These are phyloP conservation scores for Lepilemur septentrionalis DNA, from an alignment of 2,797 vertebrate species.

Conservation along the genomic window DNA sequence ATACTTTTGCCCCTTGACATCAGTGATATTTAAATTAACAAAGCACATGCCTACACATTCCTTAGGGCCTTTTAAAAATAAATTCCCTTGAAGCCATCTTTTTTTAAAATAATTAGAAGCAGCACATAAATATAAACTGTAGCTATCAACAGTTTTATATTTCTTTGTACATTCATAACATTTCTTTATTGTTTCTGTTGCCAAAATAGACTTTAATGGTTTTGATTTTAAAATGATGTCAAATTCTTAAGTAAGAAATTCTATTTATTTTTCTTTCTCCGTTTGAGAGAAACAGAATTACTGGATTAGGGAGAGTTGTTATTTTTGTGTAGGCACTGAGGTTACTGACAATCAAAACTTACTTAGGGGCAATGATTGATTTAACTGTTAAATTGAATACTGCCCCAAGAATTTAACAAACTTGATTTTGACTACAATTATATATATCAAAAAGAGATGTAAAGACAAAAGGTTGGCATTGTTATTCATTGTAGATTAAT, in stretches of 20 bases:
- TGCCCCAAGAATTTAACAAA: constrained; percentile 36
- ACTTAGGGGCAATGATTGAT: background rate
- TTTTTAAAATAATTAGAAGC: constrained; percentile 13
- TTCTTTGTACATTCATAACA: background rate
- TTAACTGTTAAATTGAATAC: constrained; percentile 47
- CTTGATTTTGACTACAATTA: constrained; percentile 43
- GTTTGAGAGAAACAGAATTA: constrained; percentile 29
- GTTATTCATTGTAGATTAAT: constrained; percentile 15
- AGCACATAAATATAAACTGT: background rate
- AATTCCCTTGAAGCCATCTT: constrained; percentile 16
- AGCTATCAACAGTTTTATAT: background rate
- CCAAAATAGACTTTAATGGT: constrained; percentile 50
- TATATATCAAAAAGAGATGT: background rate
- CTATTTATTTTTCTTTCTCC: constrained; percentile 4
- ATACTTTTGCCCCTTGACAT: constrained; percentile 41
- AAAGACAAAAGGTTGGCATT: constrained; percentile 29
- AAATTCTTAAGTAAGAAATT: constrained; percentile 44
- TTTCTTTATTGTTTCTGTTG: constrained; percentile 35
- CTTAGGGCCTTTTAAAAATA: constrained; percentile 43
- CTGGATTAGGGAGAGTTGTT: background rate
- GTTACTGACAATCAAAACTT: constrained; percentile 43
- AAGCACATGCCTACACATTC: background rate
- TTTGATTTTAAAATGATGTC: constrained; percentile 43
- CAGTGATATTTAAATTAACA: constrained; percentile 42
- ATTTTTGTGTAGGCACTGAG: constrained; percentile 23